A percentile compares a stretch with the other conserved stretches of the same genome.
Conservation (phyloP, 2,888 invertebrate genomes). For the Pseudococcus jackbeardsleyi region DNA sequence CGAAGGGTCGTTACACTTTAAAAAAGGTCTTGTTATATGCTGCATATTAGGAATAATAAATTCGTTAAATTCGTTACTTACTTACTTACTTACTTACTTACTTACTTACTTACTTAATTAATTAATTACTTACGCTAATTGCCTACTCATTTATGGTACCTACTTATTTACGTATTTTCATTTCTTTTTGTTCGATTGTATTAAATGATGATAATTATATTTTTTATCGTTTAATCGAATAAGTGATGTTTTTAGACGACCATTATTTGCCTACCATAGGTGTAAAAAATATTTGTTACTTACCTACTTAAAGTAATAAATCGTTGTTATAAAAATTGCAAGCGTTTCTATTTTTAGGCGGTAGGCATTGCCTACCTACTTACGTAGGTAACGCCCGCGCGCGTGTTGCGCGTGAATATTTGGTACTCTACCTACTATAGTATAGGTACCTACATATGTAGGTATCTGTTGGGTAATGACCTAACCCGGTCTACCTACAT, state of each 20-base stretch:
- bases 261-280: neutral
- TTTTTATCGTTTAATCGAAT: neutral
- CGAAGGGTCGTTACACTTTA: too few species aligned
- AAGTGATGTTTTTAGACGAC: neutral
- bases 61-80: neutral
- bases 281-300: slow-evolving; percentile 44
- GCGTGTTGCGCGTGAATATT: too few species aligned
- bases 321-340: slow-evolving; percentile 44
- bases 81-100: neutral
- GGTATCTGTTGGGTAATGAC: too few species aligned
- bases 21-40: too few species aligned
- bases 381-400: too few species aligned
- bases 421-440: too few species aligned
- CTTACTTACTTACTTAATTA: neutral
- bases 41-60: too few species aligned
- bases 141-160: neutral
- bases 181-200: too few species aligned
- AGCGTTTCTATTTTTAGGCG: neutral
- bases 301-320: slow-evolving; percentile 41
- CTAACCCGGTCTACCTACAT: too few species aligned
- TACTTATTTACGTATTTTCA: neutral
- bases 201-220: neutral
- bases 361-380: too few species aligned
- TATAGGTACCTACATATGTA: too few species aligned
- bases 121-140: neutral